A percentile compares a stretch with the other conserved stretches of the same genome.
Evolutionary conservation across 2,888 invertebrate species (phyloP).

Genomic region (Hemithea aestivaria): DNA sequence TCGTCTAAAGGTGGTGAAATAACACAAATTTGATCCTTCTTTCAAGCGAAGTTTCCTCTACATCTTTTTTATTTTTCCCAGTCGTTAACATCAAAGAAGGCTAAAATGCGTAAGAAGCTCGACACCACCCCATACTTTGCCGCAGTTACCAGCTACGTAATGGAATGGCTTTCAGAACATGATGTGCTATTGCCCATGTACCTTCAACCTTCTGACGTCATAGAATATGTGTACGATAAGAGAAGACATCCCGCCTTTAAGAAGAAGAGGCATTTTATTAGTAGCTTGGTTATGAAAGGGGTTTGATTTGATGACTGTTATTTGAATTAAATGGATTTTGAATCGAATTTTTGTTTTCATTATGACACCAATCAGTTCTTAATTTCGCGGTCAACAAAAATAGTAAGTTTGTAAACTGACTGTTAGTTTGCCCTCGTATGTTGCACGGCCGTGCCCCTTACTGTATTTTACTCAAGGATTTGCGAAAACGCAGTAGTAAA

Average conservation of each 20-base stretch:
- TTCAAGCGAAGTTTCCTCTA: too few relatives aligned
- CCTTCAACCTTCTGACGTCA: constrained; percentile 41
- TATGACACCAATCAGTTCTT: too few relatives aligned
- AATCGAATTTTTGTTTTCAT: too few relatives aligned
- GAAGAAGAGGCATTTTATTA: constrained; percentile 27
- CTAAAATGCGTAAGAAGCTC: constrained; percentile 41
- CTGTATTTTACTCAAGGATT: too few relatives aligned
- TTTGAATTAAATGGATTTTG: too few relatives aligned
- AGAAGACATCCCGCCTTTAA: constrained; percentile 39
- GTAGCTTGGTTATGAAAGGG: constrained; percentile 35
- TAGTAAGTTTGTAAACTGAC: too few relatives aligned
- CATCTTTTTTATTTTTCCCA: constrained; percentile 16
- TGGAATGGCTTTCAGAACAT: constrained; percentile 60
- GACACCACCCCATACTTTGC: constrained; percentile 54
- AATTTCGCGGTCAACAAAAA: too few relatives aligned
- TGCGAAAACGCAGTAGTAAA: too few relatives aligned
- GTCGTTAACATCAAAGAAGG: constrained; percentile 28
- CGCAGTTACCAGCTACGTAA: constrained; percentile 55
- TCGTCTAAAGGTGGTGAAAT: too few relatives aligned
- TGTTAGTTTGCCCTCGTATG: too few relatives aligned
- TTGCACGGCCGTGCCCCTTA: too few relatives aligned
- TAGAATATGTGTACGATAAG: constrained; percentile 34
- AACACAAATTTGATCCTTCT: too few relatives aligned
- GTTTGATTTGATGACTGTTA: constrained; percentile 1
- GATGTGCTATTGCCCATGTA: constrained; percentile 60